Evolutionary conservation across 2,888 invertebrate species (phyloP).

Genomic region (Emmelina monodactyla): DNA sequence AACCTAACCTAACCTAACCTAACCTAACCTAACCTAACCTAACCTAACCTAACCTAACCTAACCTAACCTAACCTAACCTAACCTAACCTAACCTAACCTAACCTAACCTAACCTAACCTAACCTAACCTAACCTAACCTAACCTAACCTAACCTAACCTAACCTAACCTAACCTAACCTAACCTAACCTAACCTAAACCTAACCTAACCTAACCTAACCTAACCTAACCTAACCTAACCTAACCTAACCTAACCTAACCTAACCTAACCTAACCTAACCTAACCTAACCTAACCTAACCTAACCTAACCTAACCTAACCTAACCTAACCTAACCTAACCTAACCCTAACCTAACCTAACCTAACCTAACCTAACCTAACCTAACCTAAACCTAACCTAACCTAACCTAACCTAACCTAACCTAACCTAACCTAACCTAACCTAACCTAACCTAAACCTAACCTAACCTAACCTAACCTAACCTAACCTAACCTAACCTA

Average conservation of each 20-base stretch:
- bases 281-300: constrained; percentile 10
- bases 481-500: not conserved
- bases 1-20: no score
- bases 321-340: constrained; percentile 7
- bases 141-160: not conserved
- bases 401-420: constrained; percentile 11
- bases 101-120: no score
- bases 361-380: constrained; percentile 11
- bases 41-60: no score
- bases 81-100: no score
- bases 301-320: constrained; percentile 9
- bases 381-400: constrained; percentile 14
- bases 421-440: constrained; percentile 1
- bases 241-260: not conserved
- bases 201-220: no score
- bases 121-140: not conserved
- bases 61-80: no score
- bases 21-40: no score
- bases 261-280: constrained; percentile 6
- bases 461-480: not conserved
- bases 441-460: constrained; percentile 5
- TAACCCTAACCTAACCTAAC: no score
- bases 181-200: not conserved
- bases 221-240: constrained; percentile 4
- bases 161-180: no score